These are phyloP conservation scores for Mormyrus hasselquistii DNA, from an alignment of 2,797 vertebrate species.

Conservation along the genomic window DNA sequence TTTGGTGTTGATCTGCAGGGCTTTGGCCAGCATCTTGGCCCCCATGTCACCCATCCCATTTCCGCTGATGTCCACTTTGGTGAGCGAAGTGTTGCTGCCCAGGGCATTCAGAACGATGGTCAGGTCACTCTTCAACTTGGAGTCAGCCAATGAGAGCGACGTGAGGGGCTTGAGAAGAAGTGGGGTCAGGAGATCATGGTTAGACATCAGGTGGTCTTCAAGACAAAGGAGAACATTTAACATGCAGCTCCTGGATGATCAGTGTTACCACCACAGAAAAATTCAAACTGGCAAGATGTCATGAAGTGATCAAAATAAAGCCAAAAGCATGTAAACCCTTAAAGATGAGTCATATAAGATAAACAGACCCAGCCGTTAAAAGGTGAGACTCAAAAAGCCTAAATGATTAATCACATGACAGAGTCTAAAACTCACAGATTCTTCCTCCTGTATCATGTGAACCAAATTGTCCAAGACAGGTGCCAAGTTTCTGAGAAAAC, in stretches of 20 bases:
- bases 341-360: background rate
- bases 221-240: background rate
- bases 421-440: conserved; percentile 76
- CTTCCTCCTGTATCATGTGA: conserved; percentile 95
- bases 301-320: background rate
- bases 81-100: conserved; percentile 88
- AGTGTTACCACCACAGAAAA: background rate
- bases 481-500: conserved; percentile 75
- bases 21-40: conserved; percentile 94
- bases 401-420: conserved; percentile 1
- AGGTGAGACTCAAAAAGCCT: background rate
- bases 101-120: conserved; percentile 88
- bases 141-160: conserved; percentile 88
- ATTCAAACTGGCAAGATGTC: background rate
- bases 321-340: background rate
- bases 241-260: background rate
- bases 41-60: conserved; percentile 96
- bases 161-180: conserved; percentile 70
- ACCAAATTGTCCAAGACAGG: conserved; percentile 88
- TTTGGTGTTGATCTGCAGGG: conserved; percentile 94
- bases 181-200: background rate
- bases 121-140: conserved; percentile 85
- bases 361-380: background rate
- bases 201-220: background rate
- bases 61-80: conserved; percentile 88